These are phyloP conservation scores for Bolinopsis microptera DNA, from an alignment of 37 sponge, comb jelly and placozoan genomes.

Conservation along the genomic window DNA sequence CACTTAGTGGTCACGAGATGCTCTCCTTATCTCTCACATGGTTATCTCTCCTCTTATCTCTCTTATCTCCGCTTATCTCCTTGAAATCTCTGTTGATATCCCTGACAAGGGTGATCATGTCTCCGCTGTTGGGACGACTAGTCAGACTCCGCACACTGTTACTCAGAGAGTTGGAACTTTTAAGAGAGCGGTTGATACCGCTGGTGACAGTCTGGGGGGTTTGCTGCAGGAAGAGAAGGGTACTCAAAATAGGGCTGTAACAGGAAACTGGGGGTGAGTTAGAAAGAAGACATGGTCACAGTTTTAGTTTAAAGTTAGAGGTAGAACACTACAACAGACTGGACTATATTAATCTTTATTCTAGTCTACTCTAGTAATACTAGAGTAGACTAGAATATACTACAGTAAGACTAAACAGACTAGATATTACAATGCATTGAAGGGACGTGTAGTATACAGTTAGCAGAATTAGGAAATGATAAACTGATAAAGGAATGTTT, in stretches of 20 bases:
- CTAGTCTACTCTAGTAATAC: too few species aligned
- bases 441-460: too few species aligned
- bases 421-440: too few species aligned
- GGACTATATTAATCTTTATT: too few species aligned
- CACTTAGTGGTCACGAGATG: neutral
- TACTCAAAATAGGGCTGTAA: neutral
- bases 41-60: neutral
- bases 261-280: too few species aligned
- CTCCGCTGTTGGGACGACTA: slow-evolving; percentile 7
- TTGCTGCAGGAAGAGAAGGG: neutral
- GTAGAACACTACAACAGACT: too few species aligned
- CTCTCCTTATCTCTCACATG: slow-evolving; percentile 2
- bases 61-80: neutral
- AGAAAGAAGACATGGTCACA: too few species aligned
- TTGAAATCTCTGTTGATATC: neutral
- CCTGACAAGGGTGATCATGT: neutral
- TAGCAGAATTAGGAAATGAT: too few species aligned
- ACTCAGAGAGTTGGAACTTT: neutral
- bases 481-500: too few species aligned
- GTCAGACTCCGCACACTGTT: slow-evolving; percentile 15
- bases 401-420: too few species aligned
- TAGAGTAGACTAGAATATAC: too few species aligned
- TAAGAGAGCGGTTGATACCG: neutral
- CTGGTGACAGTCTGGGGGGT: neutral
- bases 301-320: too few species aligned